Conservation (phyloP, 2,797 vertebrate species). For the Lateolabrax maculatus region DNA sequence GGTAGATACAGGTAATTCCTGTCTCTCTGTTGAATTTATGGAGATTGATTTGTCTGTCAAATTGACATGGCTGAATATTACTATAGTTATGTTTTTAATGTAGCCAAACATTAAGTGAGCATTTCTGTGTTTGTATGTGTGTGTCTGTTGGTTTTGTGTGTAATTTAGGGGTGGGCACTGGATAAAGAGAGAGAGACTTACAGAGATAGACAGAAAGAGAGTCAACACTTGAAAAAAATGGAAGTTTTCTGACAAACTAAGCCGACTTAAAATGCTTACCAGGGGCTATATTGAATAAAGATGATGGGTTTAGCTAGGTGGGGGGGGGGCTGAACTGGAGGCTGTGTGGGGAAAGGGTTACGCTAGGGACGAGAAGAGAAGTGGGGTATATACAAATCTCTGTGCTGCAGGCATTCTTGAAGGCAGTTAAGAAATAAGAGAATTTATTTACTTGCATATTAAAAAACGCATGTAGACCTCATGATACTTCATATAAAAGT, state of each 20-base stretch:
- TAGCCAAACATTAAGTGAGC: constrained; percentile 12
- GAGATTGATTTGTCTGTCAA: constrained; percentile 49
- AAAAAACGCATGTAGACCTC: constrained; percentile 44
- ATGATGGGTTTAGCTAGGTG: constrained; percentile 78
- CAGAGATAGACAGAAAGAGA: constrained; percentile 31
- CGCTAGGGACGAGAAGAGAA: constrained; percentile 63
- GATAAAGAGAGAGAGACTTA: constrained; percentile 27
- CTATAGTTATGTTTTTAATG: constrained; percentile 15
- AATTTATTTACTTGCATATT: constrained; percentile 51
- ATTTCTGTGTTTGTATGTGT: constrained; percentile 14
- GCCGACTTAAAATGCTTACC: constrained; percentile 79
- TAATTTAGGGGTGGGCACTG: constrained; percentile 28
- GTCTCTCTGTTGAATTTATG: constrained; percentile 38
- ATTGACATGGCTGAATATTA: constrained; percentile 46
- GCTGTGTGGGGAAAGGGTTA: constrained; percentile 71
- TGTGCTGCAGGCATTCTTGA: constrained; percentile 55
- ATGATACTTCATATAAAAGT: constrained; percentile 32
- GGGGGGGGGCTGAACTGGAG: constrained; percentile 52
- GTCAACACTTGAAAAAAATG: constrained; percentile 46
- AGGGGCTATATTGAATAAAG: constrained; percentile 81
- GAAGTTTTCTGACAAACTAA: constrained; percentile 74
- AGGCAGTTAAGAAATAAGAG: constrained; percentile 53
- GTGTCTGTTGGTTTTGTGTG: constrained; percentile 22
- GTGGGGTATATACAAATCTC: constrained; percentile 60
- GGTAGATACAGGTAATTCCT: constrained; percentile 28